These are phyloP conservation scores for Rhipidura dahli DNA, from an alignment of 2,113 vertebrate genomes.

Conservation along the genomic window DNA sequence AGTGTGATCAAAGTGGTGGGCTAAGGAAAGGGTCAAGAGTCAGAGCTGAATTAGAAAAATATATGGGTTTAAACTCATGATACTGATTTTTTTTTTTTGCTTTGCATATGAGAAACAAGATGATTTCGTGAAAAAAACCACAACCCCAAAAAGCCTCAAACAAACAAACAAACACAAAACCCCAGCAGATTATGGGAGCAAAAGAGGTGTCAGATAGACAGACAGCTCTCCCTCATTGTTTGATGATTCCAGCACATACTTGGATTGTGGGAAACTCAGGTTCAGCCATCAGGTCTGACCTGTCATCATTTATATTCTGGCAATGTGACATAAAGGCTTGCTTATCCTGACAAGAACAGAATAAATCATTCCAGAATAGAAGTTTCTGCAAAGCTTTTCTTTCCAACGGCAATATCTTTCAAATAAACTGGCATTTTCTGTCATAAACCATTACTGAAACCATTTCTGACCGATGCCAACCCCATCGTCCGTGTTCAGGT, in stretches of 20 bases:
- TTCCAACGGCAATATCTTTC: neutral
- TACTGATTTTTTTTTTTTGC: neutral
- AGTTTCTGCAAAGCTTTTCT: neutral
- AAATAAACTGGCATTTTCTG: neutral
- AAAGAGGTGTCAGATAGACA: neutral
- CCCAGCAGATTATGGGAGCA: neutral
- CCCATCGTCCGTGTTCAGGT: fast-evolving
- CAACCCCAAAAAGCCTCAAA: neutral
- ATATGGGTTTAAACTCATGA: neutral
- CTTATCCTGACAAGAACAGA: neutral
- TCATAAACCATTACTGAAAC: neutral
- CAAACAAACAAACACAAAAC: neutral
- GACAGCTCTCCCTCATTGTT: neutral
- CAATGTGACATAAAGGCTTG: neutral
- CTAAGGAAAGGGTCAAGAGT: neutral
- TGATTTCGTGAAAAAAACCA: neutral
- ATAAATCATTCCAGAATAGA: neutral
- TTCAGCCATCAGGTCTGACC: neutral
- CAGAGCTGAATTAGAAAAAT: neutral
- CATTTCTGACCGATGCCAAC: neutral
- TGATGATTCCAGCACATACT: neutral
- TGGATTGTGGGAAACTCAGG: neutral
- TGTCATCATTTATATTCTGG: neutral
- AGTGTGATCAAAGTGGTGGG: neutral
- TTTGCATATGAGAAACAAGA: neutral